Base-by-base conservation (phyloP, 2,113 vertebrate species). In the Heliornis fulica region DNA sequence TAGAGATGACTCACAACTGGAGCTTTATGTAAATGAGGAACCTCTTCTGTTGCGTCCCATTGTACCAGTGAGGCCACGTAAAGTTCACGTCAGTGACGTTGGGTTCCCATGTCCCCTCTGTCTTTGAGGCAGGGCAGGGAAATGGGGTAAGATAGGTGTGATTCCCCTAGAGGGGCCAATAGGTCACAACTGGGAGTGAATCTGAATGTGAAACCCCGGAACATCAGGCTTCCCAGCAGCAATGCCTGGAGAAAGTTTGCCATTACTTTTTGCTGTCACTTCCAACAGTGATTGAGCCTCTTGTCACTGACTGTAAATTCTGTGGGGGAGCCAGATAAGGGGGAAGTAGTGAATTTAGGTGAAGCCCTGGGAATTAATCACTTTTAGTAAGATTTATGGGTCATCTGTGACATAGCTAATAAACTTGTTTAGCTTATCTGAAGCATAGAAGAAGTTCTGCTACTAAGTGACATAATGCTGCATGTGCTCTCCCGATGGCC, bases 21-120 rank as follows among this genome's bases (percentile, higher is more conserved):
- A 79, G 92, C 72, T 85, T 38, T 34, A 51, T 93, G 95, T 78
- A 94, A 90, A 94, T 71, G 76, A 93, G 88, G 95, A 96, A 91
- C 86, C 36, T 86, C 84, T 96, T 46, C 41, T 66, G 16, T 77
- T 89, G 56, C 46, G 7, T 91, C 86, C 78, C 45, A 32, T 86
- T 94, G 70, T 89, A 60, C 94, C 70, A 65, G 1, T 3, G 34
- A 74, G 93, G 92, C 74, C 89, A 82, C 40, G 32, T 32, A 25
- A 50, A 87, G 80, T 84, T 96, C 80, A 81, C 71, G 3, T 61
- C 29, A 60, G 81, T 76, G 83, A 88, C 18, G 4, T 5, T 36
- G 61, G 0, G 2, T 59, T 81, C 46, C 72, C 71, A 0, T 51
- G 74, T 36, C 57, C 81, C 75, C 22, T 11, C 83, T 34, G 50